Evolutionary conservation across 2,113 vertebrate genomes (phyloP), one percentile per base, ranked within the genome.

Genomic region (Corvus moneduloides): DNA sequence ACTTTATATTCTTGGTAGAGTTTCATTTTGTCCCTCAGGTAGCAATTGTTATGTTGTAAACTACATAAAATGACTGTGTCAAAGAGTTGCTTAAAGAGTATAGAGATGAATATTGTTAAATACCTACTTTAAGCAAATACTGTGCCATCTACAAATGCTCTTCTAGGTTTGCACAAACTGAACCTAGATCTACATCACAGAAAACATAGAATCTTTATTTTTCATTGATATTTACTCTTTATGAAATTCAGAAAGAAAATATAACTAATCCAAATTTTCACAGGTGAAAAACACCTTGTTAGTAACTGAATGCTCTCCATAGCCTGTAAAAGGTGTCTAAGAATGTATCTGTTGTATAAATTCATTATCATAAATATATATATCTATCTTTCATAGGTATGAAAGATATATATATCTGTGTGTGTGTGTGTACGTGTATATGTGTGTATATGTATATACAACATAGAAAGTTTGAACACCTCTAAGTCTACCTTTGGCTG

Each of bases 1-100:
- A 30, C n/a, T 39, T 94, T 88, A 43, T 43, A 85, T 90, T 93
- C 56, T 87, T 93, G 37, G n/a, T 58, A 92, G 44, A 87, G 39
- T 63, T 55, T 20, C 10, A 90, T 79, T 96, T 93, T 97, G n/a
- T 90, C 67, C 48, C 94, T 94, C 87, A 74, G 44, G 35, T 91
- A 96, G 30, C 28, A 96, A 90, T 81, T 69, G 35, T 81, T 89
- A 56, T 48, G 21, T 43, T 75, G 51, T 87, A 96, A 96, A 87
- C 52, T 81, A 73, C 55, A 28, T 41, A 69, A 94, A 97, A 86
- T 84, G 14, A 87, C 51, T 83, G 68, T 95, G 58, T 74, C 84
- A 96, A 94, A 63, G 51, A 87, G 15, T 37, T 83, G 8, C 39
- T 91, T 73, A 96, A 86, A 75, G 28, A 82, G 30, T 58, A 92